Conservation (phyloP, 2,797 vertebrate genomes). For the Synaphobranchus kaupii region DNA sequence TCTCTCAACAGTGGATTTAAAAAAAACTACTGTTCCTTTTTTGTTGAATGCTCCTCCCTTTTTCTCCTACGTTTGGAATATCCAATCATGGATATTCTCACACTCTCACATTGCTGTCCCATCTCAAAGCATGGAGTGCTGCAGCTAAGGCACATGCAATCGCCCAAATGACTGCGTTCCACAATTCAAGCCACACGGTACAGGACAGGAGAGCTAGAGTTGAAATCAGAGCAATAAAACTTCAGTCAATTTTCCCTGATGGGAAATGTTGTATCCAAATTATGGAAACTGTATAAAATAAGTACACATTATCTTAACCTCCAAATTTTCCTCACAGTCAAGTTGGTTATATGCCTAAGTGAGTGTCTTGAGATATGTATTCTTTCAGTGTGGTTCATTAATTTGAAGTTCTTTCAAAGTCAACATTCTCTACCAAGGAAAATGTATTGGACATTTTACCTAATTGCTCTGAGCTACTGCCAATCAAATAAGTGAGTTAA, state of each 20-base stretch:
- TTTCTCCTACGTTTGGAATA: too few species aligned
- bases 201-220: too few species aligned
- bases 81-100: too few species aligned
- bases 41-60: too few species aligned
- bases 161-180: too few species aligned
- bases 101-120: too few species aligned
- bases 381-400: neutral
- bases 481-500: neutral
- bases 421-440: neutral
- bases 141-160: too few species aligned
- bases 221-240: too few species aligned
- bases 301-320: neutral
- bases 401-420: neutral
- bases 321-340: neutral
- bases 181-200: too few species aligned
- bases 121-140: too few species aligned
- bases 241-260: too few species aligned
- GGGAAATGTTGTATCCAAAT: too few species aligned
- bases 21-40: neutral
- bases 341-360: neutral
- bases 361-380: neutral
- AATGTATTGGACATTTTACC: neutral
- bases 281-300: neutral
- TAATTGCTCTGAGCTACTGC: neutral
- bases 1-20: neutral